phyloP scores from a whole-genome alignment of 2,888 invertebrate genomes.

The Leptinotarsa peninsularis region DNA sequence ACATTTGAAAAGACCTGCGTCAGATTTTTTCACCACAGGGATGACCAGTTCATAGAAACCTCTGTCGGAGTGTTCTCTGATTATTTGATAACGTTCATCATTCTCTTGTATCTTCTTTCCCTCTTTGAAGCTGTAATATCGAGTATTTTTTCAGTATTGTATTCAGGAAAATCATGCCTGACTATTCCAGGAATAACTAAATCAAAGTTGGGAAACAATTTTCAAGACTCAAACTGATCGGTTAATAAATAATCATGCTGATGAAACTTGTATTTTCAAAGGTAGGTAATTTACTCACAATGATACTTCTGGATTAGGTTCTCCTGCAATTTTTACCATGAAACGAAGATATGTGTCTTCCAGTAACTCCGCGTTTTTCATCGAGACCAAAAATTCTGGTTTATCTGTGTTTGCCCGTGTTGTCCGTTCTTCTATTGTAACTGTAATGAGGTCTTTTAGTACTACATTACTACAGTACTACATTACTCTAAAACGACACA shows the following conservation, averaged over 20 bases:
- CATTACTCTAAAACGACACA: no score
- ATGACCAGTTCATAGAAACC: conserved; percentile 92
- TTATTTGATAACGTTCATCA: conserved; percentile 77
- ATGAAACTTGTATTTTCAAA: background rate
- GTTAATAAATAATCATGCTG: background rate
- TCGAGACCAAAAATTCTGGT: conserved; percentile 85
- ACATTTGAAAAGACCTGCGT: conserved; percentile 88
- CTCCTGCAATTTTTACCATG: conserved; percentile 88
- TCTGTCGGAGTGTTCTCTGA: conserved; percentile 80
- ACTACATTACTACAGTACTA: no score
- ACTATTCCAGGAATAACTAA: no score
- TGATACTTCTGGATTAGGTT: conserved; percentile 88
- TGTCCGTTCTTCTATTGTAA: conserved; percentile 78
- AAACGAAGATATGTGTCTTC: conserved; percentile 89
- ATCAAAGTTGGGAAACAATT: background rate
- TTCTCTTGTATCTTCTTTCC: conserved; percentile 77
- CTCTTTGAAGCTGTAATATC: conserved; percentile 80
- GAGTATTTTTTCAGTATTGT: background rate
- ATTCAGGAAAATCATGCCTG: background rate
- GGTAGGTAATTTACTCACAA: conserved; percentile 78
- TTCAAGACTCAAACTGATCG: background rate
- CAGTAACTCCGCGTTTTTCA: conserved; percentile 89
- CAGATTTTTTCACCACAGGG: conserved; percentile 79
- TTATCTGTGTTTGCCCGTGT: conserved; percentile 78
- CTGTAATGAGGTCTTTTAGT: conserved; percentile 63